phyloP scores from a whole-genome alignment of 2,113 vertebrate genomes.

The Ailuropoda melanoleuca region DNA sequence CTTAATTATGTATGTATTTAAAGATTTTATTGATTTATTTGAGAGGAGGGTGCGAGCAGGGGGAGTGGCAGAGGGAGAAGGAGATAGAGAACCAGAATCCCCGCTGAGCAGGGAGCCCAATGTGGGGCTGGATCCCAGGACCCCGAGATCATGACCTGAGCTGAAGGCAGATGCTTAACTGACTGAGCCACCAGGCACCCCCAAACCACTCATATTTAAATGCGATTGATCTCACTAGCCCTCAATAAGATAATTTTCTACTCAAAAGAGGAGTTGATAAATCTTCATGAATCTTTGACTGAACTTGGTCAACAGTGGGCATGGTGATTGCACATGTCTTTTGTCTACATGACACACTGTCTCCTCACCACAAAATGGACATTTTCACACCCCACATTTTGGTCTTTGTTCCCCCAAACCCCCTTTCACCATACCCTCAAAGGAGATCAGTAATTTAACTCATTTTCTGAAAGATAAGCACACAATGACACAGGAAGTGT shows the following conservation, averaged over 20 bases:
- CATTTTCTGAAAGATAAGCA: not conserved
- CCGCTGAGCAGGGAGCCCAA: not conserved
- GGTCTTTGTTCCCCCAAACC: not conserved
- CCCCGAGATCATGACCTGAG: not conserved
- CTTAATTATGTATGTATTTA: not conserved
- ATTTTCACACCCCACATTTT: not conserved
- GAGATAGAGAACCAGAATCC: not conserved
- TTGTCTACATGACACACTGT: accelerated
- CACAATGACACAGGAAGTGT: not conserved
- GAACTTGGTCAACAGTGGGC: not conserved
- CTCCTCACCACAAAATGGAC: not conserved
- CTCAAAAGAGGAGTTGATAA: not conserved
- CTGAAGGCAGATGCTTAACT: not conserved
- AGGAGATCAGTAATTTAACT: not conserved
- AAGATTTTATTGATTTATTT: not conserved
- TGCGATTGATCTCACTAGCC: not conserved
- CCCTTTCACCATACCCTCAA: not conserved
- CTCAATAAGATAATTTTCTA: not conserved
- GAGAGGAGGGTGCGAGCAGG: not conserved
- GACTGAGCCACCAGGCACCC: not conserved
- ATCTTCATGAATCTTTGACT: not conserved
- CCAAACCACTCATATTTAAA: not conserved
- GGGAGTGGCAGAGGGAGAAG: not conserved
- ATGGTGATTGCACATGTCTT: not conserved
- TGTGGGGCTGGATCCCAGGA: not conserved